These are phyloP conservation scores for Villa cingulata DNA, from an alignment of 2,888 invertebrate species.

Conservation along the genomic window DNA sequence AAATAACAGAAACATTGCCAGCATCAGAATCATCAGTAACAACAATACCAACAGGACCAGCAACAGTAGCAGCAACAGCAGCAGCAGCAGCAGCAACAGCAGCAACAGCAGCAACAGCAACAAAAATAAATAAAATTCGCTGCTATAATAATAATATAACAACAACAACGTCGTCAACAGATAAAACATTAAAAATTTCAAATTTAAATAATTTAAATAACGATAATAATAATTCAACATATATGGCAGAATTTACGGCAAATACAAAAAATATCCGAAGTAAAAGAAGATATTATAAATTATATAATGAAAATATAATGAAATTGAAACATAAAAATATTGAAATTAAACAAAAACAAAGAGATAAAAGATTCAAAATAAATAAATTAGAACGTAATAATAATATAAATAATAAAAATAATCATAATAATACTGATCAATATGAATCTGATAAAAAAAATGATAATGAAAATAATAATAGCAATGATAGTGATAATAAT, in stretches of 20 bases:
- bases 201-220: too few species aligned
- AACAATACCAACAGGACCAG: constrained; percentile 4
- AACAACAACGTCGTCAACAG: too few species aligned
- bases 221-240: background rate
- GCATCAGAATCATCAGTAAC: background rate
- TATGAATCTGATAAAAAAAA: too few species aligned
- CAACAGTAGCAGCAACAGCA: constrained; percentile 1
- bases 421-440: too few species aligned
- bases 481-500: background rate
- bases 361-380: too few species aligned
- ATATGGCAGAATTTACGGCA: background rate
- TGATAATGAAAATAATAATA: background rate
- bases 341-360: background rate
- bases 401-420: background rate
- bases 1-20: background rate
- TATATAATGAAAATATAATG: too few species aligned
- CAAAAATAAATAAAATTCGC: background rate
- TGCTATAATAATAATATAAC: background rate
- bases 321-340: too few species aligned
- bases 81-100: background rate
- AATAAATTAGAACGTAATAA: background rate
- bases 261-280: background rate
- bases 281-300: too few species aligned
- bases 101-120: background rate
- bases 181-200: too few species aligned